Percentiles rank a stretch among this genome's conserved stretches.
phyloP scores from a whole-genome alignment of 2,888 invertebrate genomes.

The Axea sp. region DNA sequence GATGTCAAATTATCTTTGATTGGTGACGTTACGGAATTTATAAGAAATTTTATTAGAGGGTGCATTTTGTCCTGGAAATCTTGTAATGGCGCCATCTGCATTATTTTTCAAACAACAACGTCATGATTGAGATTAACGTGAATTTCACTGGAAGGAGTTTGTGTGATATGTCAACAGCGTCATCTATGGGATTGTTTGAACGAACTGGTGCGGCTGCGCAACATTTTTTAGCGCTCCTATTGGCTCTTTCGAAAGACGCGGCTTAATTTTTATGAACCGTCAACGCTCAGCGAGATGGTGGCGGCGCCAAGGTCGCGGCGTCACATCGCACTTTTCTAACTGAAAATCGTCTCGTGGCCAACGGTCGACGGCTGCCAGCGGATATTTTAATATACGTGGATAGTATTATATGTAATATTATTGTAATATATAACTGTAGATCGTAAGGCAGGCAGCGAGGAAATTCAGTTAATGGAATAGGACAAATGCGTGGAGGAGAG shows the following conservation, averaged over 20 bases:
- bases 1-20: too few relatives aligned
- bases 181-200: constrained; percentile 1
- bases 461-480: constrained; percentile 58
- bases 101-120: too few relatives aligned
- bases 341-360: constrained; percentile 64
- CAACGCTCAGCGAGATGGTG: constrained; percentile 52
- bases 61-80: too few relatives aligned
- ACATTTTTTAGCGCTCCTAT: too few relatives aligned
- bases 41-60: too few relatives aligned
- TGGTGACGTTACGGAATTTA: too few relatives aligned
- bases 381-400: constrained; percentile 79
- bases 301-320: constrained; percentile 3
- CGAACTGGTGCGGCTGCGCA: neutral
- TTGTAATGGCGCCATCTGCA: too few relatives aligned
- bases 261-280: constrained; percentile 25
- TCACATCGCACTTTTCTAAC: constrained; percentile 66
- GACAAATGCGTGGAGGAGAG: constrained; percentile 67
- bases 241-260: constrained; percentile 25
- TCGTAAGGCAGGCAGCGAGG: constrained; percentile 69
- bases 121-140: neutral
- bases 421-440: constrained; percentile 77
- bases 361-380: constrained; percentile 66
- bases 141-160: neutral
- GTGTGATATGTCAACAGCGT: neutral
- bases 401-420: constrained; percentile 79